phyloP scores from a whole-genome alignment of 2,888 invertebrate genomes.

The Pterobdella sp. region DNA sequence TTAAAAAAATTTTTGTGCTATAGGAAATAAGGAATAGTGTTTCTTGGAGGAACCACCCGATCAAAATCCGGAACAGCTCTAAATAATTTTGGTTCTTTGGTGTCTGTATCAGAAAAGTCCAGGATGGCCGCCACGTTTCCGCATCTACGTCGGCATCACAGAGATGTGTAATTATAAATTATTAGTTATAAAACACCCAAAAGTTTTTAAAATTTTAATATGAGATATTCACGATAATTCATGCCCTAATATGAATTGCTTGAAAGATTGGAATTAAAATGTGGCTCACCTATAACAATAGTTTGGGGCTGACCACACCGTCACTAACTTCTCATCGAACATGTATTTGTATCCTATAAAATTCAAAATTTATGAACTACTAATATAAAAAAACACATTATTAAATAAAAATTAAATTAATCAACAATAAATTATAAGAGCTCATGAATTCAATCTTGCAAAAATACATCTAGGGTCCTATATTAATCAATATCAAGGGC shows the following conservation, averaged over 20 bases:
- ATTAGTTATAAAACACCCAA: too few species aligned
- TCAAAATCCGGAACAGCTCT: slow-evolving; percentile 89
- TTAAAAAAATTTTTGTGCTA: too few species aligned
- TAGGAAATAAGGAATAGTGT: slow-evolving; percentile 92
- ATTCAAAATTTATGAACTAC: slow-evolving; percentile 38
- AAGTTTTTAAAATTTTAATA: too few species aligned
- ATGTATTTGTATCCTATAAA: slow-evolving; percentile 91
- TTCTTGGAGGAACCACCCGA: slow-evolving; percentile 81
- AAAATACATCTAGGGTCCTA: background rate
- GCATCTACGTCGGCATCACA: slow-evolving; percentile 61
- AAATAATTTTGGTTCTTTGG: slow-evolving; percentile 72
- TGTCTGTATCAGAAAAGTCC: slow-evolving; percentile 69
- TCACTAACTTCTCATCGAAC: slow-evolving; percentile 92
- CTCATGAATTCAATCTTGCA: too few species aligned
- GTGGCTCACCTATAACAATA: slow-evolving; percentile 82
- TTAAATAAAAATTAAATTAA: too few species aligned
- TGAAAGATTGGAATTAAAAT: background rate
- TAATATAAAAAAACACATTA: background rate
- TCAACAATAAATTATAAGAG: too few species aligned
- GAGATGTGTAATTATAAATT: too few species aligned
- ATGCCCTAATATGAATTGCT: background rate
- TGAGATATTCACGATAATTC: background rate
- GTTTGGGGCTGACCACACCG: slow-evolving; percentile 97
- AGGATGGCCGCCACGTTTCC: slow-evolving; percentile 96
- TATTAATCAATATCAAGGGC: background rate